These are phyloP conservation scores for Hucho hucho DNA, from an alignment of 2,113 vertebrate species.

Conservation along the genomic window DNA sequence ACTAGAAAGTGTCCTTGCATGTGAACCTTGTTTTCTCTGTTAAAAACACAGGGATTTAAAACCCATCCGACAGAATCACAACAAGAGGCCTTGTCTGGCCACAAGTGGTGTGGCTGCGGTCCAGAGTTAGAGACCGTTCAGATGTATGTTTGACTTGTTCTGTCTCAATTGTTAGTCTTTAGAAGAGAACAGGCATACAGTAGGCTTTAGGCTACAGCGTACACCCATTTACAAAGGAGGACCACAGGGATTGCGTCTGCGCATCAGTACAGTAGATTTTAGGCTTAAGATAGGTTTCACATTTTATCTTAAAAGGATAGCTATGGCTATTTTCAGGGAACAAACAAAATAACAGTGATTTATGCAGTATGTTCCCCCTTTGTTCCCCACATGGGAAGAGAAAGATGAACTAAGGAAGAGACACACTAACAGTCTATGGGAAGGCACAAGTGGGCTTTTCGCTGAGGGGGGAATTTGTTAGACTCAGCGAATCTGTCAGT, in stretches of 20 bases:
- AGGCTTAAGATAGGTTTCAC: neutral
- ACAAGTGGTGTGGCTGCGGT: slow-evolving; percentile 37
- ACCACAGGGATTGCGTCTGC: neutral
- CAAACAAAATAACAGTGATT: neutral
- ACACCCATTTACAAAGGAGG: neutral
- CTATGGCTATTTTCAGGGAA: neutral
- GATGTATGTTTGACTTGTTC: slow-evolving; percentile 25
- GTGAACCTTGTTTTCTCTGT: slow-evolving; percentile 52
- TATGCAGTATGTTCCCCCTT: neutral
- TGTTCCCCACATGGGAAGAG: neutral
- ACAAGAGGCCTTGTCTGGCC: slow-evolving; percentile 30
- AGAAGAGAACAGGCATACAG: neutral
- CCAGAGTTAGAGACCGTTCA: slow-evolving; percentile 33
- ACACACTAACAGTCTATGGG: neutral
- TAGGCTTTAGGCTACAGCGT: neutral
- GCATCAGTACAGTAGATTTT: neutral
- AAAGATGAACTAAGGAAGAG: neutral
- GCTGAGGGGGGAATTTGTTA: slow-evolving; percentile 31
- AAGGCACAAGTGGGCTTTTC: neutral
- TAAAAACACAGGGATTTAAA: slow-evolving; percentile 44
- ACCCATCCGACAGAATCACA: slow-evolving; percentile 37
- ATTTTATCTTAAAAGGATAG: neutral
- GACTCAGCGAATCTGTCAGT: slow-evolving; percentile 22
- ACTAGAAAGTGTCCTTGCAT: slow-evolving; percentile 45
- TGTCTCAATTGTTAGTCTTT: slow-evolving; percentile 22